Evolutionary conservation across 2,113 vertebrate species (phyloP).

Genomic region (Gobio gobio): DNA sequence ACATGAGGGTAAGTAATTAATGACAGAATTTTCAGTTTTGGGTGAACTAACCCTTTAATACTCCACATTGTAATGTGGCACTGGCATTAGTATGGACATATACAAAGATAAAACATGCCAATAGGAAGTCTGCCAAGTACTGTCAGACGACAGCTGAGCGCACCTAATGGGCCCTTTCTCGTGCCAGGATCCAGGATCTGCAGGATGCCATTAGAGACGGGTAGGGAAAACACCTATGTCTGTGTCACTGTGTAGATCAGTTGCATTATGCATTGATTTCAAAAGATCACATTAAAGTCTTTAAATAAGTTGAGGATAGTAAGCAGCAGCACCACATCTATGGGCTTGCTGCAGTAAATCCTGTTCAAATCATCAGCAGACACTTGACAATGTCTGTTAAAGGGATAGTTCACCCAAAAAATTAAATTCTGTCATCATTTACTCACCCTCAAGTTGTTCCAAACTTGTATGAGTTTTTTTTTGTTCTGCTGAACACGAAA

Average conservation of each 20-base stretch:
- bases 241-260: background rate
- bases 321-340: background rate
- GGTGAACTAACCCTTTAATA: too few relatives aligned
- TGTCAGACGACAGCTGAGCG: slow-evolving; percentile 44
- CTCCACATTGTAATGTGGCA: background rate
- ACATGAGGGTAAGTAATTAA: too few relatives aligned
- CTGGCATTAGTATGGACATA: background rate
- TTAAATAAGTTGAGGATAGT: background rate
- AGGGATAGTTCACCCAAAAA: too few relatives aligned
- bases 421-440: too few relatives aligned
- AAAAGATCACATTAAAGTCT: background rate
- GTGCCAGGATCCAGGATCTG: slow-evolving; percentile 15
- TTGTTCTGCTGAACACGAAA: too few relatives aligned
- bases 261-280: background rate
- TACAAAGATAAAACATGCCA: background rate
- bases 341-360: background rate
- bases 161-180: slow-evolving; percentile 14
- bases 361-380: too few relatives aligned
- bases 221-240: background rate
- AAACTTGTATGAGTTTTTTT: too few relatives aligned
- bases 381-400: too few relatives aligned
- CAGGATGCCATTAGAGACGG: slow-evolving; percentile 24
- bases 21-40: too few relatives aligned
- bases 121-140: background rate
- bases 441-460: too few relatives aligned